These are phyloP conservation scores for Phragmatobia fuliginosa DNA, from an alignment of 2,888 invertebrate genomes.

Conservation along the genomic window DNA sequence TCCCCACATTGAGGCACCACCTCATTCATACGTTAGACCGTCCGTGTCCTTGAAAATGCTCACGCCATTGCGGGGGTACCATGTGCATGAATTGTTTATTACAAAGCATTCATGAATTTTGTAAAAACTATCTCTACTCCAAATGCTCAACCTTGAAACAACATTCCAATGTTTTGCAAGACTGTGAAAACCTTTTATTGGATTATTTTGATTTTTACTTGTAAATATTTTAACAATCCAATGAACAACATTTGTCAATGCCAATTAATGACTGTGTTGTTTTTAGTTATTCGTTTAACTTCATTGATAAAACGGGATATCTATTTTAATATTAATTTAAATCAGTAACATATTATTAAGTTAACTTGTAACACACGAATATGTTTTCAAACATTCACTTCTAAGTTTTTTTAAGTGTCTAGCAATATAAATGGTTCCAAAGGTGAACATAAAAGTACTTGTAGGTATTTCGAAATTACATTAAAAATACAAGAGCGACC, in stretches of 20 bases:
- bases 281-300: neutral
- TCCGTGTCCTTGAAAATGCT: neutral
- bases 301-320: no score
- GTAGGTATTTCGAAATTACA: slow-evolving; percentile 43
- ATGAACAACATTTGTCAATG: neutral
- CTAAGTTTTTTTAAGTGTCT: neutral
- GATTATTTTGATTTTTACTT: neutral
- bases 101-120: neutral
- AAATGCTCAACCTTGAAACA: neutral
- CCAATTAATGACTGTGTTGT: neutral
- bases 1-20: neutral
- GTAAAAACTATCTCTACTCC: neutral
- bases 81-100: neutral
- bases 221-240: neutral
- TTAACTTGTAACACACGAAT: neutral
- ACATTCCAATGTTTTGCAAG: neutral
- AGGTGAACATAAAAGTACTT: slow-evolving; percentile 36
- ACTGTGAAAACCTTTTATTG: neutral
- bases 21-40: neutral
- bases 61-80: neutral
- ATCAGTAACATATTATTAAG: neutral
- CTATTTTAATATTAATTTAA: no score
- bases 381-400: no score
- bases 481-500: slow-evolving; percentile 60
- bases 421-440: neutral